Conservation (phyloP, 2,797 vertebrate genomes). For the Argya squamiceps region DNA sequence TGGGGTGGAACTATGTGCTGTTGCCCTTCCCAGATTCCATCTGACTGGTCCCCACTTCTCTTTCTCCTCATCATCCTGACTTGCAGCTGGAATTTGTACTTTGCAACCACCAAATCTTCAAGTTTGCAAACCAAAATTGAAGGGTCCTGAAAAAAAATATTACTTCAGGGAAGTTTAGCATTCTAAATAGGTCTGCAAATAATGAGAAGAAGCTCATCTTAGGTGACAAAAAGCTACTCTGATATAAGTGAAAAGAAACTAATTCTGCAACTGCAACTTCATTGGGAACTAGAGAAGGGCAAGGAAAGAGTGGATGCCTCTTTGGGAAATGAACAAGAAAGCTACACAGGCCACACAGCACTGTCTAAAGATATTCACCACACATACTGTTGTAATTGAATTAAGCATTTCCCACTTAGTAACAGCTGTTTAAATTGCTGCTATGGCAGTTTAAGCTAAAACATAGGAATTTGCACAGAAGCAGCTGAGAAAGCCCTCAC, state of each 20-base stretch:
- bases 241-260: neutral
- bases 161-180: neutral
- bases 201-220: neutral
- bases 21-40: neutral
- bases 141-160: neutral
- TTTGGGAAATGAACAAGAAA: neutral
- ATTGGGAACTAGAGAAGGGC: neutral
- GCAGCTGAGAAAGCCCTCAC: neutral
- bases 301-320: neutral
- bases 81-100: neutral
- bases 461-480: neutral
- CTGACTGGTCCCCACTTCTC: neutral
- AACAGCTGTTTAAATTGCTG: constrained; percentile 21
- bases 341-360: neutral
- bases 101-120: neutral
- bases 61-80: neutral
- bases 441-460: neutral
- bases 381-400: neutral
- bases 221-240: neutral
- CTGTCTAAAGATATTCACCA: neutral
- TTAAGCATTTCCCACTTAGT: neutral
- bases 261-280: neutral
- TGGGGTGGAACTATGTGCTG: neutral
- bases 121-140: neutral
- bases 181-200: neutral